Evolutionary conservation across 2,113 vertebrate genomes (phyloP).

Genomic region (Sciurus niger): DNA sequence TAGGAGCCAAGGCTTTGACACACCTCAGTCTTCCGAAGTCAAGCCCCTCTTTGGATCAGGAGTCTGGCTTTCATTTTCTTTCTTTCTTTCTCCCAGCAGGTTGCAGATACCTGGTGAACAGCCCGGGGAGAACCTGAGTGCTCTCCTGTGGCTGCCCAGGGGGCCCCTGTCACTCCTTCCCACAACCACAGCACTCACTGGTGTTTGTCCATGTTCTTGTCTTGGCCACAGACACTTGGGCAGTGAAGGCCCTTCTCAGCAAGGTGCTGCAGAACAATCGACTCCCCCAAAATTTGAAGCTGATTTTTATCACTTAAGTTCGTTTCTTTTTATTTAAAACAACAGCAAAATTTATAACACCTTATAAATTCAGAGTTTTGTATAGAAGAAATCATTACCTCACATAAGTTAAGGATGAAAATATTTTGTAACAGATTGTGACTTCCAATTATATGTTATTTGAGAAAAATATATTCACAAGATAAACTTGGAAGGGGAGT

Average conservation of each 20-base stretch:
- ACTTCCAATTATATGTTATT: background rate
- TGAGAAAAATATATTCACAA: background rate
- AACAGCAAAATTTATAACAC: background rate
- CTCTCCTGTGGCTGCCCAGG: background rate
- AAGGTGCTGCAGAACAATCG: background rate
- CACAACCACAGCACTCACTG: no score
- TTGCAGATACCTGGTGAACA: background rate
- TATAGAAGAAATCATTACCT: background rate
- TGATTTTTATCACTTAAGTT: background rate
- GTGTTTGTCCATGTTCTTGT: background rate
- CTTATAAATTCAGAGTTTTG: background rate
- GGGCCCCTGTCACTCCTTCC: background rate
- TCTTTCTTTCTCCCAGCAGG: background rate
- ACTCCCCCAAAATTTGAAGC: background rate
- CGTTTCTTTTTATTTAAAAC: background rate
- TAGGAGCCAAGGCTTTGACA: background rate
- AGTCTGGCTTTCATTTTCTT: background rate
- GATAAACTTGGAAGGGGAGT: background rate
- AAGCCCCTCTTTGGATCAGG: background rate
- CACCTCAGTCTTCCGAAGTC: background rate
- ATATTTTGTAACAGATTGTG: background rate
- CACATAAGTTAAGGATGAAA: background rate
- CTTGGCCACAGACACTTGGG: background rate
- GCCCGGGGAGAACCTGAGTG: background rate
- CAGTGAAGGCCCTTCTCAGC: background rate